Percentiles rank a stretch among this genome's conserved stretches.
Evolutionary conservation across 2,888 invertebrate species (phyloP).

Genomic region (Caenorhabditis japonica): DNA sequence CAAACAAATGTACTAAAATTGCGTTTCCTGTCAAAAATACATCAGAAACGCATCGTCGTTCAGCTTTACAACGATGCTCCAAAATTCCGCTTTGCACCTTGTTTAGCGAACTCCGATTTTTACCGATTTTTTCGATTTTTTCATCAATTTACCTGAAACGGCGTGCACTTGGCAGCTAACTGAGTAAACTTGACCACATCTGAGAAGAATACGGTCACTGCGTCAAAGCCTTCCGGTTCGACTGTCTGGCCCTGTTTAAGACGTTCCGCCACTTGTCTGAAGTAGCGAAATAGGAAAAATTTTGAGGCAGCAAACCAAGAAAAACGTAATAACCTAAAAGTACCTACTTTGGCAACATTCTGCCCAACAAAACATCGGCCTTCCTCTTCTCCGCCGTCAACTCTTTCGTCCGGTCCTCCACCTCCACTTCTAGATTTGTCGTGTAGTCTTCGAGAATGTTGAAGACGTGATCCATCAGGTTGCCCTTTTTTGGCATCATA

Average conservation of each 20-base stretch:
- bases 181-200: constrained; percentile 76
- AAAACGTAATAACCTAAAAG: neutral
- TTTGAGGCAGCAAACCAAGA: no score
- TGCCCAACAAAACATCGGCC: constrained; percentile 68
- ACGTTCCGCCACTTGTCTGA: constrained; percentile 74
- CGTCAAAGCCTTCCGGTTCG: constrained; percentile 73
- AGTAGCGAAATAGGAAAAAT: constrained; percentile 10
- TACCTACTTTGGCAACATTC: constrained; percentile 70
- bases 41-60: neutral
- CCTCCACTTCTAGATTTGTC: constrained; percentile 67
- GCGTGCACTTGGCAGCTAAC: constrained; percentile 70
- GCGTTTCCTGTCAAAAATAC: no score
- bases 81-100: no score
- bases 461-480: constrained; percentile 75
- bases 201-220: constrained; percentile 74
- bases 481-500: constrained; percentile 59
- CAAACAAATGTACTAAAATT: no score
- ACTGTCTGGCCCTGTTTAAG: constrained; percentile 73
- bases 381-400: constrained; percentile 73
- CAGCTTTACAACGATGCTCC: no score
- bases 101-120: no score
- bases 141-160: constrained; percentile 65
- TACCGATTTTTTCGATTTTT: neutral
- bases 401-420: constrained; percentile 71
- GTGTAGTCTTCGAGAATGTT: constrained; percentile 74